Percentiles rank a stretch among this genome's conserved stretches.
Conservation (phyloP, 2,797 vertebrate species). For the Stomatorhinus walkeri region DNA sequence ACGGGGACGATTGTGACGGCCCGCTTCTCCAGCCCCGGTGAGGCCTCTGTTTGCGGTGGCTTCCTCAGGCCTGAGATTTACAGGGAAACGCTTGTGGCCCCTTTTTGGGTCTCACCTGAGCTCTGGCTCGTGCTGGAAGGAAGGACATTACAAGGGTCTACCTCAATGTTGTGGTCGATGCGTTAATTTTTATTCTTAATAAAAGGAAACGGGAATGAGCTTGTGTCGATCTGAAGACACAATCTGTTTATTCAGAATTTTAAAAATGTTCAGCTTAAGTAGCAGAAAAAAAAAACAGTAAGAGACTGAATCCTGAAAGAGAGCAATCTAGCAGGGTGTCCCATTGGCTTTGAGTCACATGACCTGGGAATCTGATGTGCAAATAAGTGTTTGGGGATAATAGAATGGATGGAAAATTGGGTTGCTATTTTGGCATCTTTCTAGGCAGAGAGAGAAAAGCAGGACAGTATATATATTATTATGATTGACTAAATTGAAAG, state of each 20-base stretch:
- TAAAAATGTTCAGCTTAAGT: background rate
- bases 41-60: background rate
- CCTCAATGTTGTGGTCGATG: background rate
- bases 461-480: background rate
- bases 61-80: background rate
- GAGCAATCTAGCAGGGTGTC: background rate
- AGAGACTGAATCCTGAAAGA: background rate
- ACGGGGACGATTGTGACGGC: background rate
- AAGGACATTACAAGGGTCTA: background rate
- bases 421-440: background rate
- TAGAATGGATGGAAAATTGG: background rate
- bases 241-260: background rate
- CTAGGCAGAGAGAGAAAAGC: background rate
- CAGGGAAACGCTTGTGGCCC: background rate
- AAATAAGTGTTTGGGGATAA: background rate
- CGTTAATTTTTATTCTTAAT: background rate
- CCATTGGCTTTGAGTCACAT: background rate
- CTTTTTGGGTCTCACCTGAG: background rate
- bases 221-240: background rate
- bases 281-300: background rate
- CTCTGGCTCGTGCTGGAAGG: background rate
- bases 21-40: background rate
- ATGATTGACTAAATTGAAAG: background rate
- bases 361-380: background rate
- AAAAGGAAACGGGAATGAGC: background rate